Evolutionary conservation across 2,888 invertebrate species (phyloP).

Genomic region (Drosophila pseudotalamancana): DNA sequence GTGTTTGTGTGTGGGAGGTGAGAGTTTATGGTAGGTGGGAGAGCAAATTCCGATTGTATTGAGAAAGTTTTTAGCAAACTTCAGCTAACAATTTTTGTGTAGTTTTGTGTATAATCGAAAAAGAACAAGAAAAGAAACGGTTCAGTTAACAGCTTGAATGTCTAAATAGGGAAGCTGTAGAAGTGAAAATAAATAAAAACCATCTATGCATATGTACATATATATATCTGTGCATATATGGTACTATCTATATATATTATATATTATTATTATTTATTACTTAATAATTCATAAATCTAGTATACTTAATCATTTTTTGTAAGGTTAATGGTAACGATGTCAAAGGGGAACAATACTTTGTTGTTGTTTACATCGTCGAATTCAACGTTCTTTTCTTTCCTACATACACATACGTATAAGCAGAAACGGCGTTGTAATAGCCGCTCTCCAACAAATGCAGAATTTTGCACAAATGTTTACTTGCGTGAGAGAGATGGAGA

Average conservation of each 20-base stretch:
- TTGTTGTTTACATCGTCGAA: conserved; percentile 25
- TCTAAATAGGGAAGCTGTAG: background rate
- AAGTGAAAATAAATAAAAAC: conserved; percentile 3
- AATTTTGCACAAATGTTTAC: conserved; percentile 4
- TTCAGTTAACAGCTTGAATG: conserved; percentile 1
- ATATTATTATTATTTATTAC: background rate
- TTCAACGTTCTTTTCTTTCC: background rate
- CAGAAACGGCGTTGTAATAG: conserved; percentile 19
- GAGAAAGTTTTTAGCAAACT: conserved; percentile 25
- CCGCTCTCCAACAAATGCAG: conserved; percentile 18
- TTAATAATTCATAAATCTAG: too few species aligned
- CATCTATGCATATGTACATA: background rate
- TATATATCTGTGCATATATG: background rate
- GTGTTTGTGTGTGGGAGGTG: conserved; percentile 5
- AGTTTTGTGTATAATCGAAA: conserved; percentile 4
- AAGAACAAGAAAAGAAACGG: conserved; percentile 3
- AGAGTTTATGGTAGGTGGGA: conserved; percentile 8
- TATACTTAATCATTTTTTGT: background rate
- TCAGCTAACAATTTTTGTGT: background rate
- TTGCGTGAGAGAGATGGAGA: conserved; percentile 2
- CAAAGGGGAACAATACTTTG: conserved; percentile 16
- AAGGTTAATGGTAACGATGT: background rate
- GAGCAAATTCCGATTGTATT: conserved; percentile 10
- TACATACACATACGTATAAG: background rate
- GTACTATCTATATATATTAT: background rate